Evolutionary conservation across 2,888 invertebrate genomes (phyloP).

Genomic region (Drosophila cracens): DNA sequence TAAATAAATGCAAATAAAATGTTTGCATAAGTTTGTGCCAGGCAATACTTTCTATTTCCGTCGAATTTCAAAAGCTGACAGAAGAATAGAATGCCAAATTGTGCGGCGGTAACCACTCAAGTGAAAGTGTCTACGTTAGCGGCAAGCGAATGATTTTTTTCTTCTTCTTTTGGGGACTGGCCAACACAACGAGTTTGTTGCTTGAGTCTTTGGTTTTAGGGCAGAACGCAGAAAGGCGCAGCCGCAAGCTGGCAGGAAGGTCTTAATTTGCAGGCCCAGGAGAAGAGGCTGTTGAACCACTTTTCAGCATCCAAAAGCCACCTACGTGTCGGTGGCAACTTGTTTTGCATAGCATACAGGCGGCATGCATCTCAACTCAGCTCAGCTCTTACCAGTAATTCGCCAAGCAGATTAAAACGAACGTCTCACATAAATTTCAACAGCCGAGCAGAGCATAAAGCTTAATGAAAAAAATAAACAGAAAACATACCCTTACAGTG

Average conservation of each 20-base stretch:
- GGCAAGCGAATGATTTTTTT: constrained; percentile 9
- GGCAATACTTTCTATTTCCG: constrained; percentile 68
- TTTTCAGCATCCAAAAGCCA: constrained; percentile 60
- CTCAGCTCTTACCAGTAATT: constrained; percentile 26
- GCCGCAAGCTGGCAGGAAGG: constrained; percentile 43
- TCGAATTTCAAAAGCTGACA: constrained; percentile 47
- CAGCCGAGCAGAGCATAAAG: constrained; percentile 21
- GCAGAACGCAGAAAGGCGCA: background rate
- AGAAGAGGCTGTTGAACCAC: constrained; percentile 59
- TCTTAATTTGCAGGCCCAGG: constrained; percentile 43
- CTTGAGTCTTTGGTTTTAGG: constrained; percentile 63
- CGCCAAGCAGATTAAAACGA: constrained; percentile 14
- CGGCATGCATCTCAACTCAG: constrained; percentile 5
- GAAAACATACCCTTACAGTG: background rate
- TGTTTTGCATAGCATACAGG: constrained; percentile 49
- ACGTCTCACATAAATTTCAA: constrained; percentile 35
- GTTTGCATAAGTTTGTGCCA: constrained; percentile 34
- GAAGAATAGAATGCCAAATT: constrained; percentile 68
- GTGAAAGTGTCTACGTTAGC: constrained; percentile 58
- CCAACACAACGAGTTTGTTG: constrained; percentile 48
- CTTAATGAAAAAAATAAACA: background rate
- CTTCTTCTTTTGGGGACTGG: background rate
- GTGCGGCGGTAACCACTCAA: constrained; percentile 39
- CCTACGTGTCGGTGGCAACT: constrained; percentile 60
- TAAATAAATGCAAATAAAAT: constrained; percentile 32